A percentile compares a stretch with the other conserved stretches of the same genome.
Conservation (phyloP, 2,797 vertebrate genomes). For the Hapalemur alaotrensis region DNA sequence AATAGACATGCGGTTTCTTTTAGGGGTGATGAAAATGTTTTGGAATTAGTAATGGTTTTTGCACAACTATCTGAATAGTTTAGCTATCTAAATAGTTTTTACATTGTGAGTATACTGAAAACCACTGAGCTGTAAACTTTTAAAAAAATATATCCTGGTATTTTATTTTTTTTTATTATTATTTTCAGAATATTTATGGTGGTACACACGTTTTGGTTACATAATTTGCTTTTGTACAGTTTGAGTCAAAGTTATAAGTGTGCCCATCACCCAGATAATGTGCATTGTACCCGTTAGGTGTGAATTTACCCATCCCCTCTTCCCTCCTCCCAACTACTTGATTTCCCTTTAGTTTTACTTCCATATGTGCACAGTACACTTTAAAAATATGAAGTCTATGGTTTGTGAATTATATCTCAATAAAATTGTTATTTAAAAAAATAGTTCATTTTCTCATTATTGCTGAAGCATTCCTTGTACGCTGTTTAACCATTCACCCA, state of each 20-base stretch:
- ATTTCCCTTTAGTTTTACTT: too few species aligned
- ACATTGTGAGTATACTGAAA: background rate
- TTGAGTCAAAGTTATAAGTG: too few species aligned
- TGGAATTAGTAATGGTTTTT: conserved; percentile 5
- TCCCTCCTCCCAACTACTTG: too few species aligned
- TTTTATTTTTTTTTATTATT: too few species aligned
- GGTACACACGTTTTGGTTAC: too few species aligned
- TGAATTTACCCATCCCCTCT: too few species aligned
- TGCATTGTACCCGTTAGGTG: too few species aligned
- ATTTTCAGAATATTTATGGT: too few species aligned
- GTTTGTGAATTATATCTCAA: background rate
- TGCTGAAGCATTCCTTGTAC: background rate
- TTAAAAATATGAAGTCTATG: background rate
- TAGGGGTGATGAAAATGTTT: background rate
- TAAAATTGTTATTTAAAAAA: background rate
- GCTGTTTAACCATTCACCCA: background rate
- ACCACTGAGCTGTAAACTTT: background rate
- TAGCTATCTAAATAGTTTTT: background rate
- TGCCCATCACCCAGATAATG: too few species aligned
- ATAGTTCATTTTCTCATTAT: background rate
- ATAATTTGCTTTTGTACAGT: too few species aligned
- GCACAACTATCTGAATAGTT: background rate
- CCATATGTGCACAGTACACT: too few species aligned
- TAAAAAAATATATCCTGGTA: too few species aligned
- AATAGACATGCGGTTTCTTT: background rate